Percentiles rank a stretch among this genome's conserved stretches.
phyloP scores from a whole-genome alignment of 2,797 vertebrate genomes.

The Petrocephalus sullivani region DNA sequence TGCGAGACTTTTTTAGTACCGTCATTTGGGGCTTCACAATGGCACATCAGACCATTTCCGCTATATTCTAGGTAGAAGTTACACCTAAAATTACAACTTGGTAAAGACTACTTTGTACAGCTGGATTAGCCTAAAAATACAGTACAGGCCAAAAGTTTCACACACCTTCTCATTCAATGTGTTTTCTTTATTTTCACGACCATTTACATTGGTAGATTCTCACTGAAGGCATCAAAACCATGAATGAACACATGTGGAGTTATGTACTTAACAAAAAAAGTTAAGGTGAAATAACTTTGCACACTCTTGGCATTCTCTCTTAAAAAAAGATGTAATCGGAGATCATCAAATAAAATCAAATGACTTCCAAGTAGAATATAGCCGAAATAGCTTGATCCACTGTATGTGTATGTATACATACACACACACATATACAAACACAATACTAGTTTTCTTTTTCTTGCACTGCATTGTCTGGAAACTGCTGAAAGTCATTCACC shows the following conservation, averaged over 20 bases:
- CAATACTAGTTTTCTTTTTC: neutral
- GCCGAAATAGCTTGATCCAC: too few species aligned
- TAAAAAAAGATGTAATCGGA: too few species aligned
- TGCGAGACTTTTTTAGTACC: neutral
- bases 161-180: too few species aligned
- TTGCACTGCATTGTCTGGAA: neutral
- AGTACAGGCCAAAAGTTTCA: too few species aligned
- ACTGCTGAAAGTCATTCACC: neutral
- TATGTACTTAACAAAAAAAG: neutral
- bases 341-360: neutral
- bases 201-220: too few species aligned
- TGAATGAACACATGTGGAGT: too few species aligned
- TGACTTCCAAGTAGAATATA: neutral
- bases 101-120: neutral
- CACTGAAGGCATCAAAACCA: too few species aligned
- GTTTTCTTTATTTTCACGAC: too few species aligned
- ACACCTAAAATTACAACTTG: neutral
- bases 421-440: neutral
- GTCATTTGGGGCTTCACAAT: neutral
- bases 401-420: too few species aligned
- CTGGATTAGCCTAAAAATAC: neutral
- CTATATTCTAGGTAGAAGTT: neutral
- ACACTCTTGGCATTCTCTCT: neutral
- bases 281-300: neutral
- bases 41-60: neutral